Evolutionary conservation across 1,140 invertebrate genomes (phyloP), one percentile per base, ranked within the genome.

Genomic region (Melitaea cinxia): DNA sequence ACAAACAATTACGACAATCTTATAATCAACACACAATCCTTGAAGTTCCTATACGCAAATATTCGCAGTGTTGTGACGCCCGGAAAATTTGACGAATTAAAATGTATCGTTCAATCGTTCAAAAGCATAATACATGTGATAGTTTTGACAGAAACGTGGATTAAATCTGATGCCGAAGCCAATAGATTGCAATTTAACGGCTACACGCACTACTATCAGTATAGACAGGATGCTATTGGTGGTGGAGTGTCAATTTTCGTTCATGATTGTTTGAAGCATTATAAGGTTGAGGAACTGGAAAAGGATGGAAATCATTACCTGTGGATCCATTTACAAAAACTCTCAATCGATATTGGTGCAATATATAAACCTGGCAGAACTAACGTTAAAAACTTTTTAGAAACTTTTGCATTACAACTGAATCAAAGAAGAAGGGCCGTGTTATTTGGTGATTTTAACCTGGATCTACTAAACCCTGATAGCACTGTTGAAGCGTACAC

Each of bases 191-290:
- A 17, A 47, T 7, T 67, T 7, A 12, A 12, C 4, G 37, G 58
- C 15, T 70, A 65, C 26, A 65, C 50, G 0, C 68, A 70, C 35
- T 56, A 60, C 24, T 70, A 52, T 35, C 65, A 70, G 47, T 59
- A 37, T 15, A 54, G 61, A 53, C 53, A 19, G 4, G 21, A 59
- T 24, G 59, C 14, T 50, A 63, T 28, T 58, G 65, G 70, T 7
- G 70, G 70, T 15, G 70, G 70, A 37, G 70, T 72, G 0, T 72
- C 70, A 1, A 66, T 65, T 35, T 62, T 58, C 47, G 52, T 68
- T 0, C 70, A 69, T 30, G 56, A 65, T 21, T 52, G 55, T 14
- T 30, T 73, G 55, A 59, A 73, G 33, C 66, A 69, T 28, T 30
- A 28, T 15, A 10, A 55, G 21, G 50, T 63, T n/a, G 30, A 58